Conservation (phyloP, 2,888 invertebrate species). For the Sepioteuthis lessoniana region DNA sequence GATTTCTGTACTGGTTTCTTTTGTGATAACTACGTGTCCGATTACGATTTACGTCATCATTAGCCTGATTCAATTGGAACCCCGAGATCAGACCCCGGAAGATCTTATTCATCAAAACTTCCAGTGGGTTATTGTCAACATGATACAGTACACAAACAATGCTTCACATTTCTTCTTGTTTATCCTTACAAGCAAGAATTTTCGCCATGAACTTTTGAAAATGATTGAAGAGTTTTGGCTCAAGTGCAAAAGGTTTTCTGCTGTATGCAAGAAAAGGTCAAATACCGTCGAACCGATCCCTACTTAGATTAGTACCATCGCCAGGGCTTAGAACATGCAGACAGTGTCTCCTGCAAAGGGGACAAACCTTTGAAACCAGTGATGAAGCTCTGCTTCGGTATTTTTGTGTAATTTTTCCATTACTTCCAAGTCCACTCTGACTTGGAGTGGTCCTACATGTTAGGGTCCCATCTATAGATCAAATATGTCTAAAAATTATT, state of each 20-base stretch:
- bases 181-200: background rate
- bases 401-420: too few species aligned
- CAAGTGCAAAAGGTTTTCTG: background rate
- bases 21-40: constrained; percentile 17
- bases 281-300: background rate
- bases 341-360: too few species aligned
- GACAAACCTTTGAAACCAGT: too few species aligned
- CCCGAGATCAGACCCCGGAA: background rate
- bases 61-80: background rate
- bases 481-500: background rate
- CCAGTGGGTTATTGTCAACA: background rate
- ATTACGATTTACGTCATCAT: background rate
- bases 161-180: constrained; percentile 40
- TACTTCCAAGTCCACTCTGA: too few species aligned
- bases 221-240: background rate
- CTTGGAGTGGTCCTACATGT: too few species aligned
- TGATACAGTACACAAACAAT: constrained; percentile 24
- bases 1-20: background rate
- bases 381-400: too few species aligned
- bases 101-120: background rate
- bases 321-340: too few species aligned
- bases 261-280: background rate
- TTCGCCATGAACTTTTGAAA: constrained; percentile 35
- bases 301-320: too few species aligned
- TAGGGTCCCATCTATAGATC: background rate